Evolutionary conservation across 1,140 invertebrate species (phyloP).

Genomic region (Macrobrachium nipponense): DNA sequence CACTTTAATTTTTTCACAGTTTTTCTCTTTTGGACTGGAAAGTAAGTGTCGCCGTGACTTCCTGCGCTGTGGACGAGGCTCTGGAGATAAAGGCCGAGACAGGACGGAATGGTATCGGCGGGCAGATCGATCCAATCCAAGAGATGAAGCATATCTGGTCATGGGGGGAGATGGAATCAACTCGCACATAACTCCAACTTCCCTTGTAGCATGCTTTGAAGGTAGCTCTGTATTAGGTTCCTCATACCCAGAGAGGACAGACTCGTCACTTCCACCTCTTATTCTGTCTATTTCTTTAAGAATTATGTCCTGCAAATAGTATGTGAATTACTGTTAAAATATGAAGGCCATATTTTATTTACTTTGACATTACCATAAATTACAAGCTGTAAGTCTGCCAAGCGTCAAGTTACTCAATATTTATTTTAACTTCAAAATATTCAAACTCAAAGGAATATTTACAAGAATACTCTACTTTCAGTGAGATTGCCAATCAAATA

Average conservation of each 20-base stretch:
- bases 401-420: too few species aligned
- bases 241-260: neutral
- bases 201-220: slow-evolving; percentile 4
- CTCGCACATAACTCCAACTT: slow-evolving; percentile 51
- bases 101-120: slow-evolving; percentile 50
- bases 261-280: slow-evolving; percentile 1
- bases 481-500: too few species aligned
- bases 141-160: slow-evolving; percentile 28
- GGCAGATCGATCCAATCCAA: slow-evolving; percentile 38
- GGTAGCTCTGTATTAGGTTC: too few species aligned
- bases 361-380: neutral
- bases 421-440: too few species aligned
- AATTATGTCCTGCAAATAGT: slow-evolving; percentile 43
- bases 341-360: neutral
- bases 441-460: too few species aligned
- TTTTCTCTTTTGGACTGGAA: slow-evolving; percentile 4
- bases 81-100: slow-evolving; percentile 53
- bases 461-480: too few species aligned
- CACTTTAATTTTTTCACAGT: neutral
- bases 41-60: slow-evolving; percentile 15
- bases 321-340: neutral
- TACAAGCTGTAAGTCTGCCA: neutral
- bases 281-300: slow-evolving; percentile 41
- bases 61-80: slow-evolving; percentile 28
- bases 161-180: slow-evolving; percentile 37